Base-by-base conservation (phyloP, 1,140 invertebrate species). In the Zaprionus inermis region DNA sequence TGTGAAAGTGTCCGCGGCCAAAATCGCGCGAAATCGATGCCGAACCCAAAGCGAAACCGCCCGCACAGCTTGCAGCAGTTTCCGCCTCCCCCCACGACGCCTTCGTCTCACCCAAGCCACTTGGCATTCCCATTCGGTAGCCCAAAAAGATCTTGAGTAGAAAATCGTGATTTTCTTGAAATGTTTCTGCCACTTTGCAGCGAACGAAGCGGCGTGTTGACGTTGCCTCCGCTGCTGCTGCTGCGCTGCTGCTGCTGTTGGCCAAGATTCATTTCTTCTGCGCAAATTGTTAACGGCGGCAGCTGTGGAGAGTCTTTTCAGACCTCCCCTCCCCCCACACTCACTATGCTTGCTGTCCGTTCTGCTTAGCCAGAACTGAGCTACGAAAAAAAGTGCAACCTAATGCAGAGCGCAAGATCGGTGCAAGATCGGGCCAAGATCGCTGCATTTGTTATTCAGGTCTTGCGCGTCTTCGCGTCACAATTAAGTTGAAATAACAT, bases 151-250 rank as follows among this genome's bases (percentile, higher is more conserved):
- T 32, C 46, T 69, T 52, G 68, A 86, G 82, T 82, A 82, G 79
- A 71, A 79, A 82, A 77, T 88, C 82, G 82, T 86, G 82, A 79
- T 86, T 83, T 80, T 82, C 79, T 66, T 70, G 69, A 89, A 89
- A 83, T 79, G 79, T 83, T 83, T 86, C 71, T 79, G 79, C 79
- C 80, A 79, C 79, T 86, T 77, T 64, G 54, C 56, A 14, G 22
- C 36, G 7, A n/a, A n/a, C 38, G 38, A 6, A 7, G n/a, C 38
- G 38, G 38, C 36, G 36, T 38, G 36, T 38, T 38, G 36, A 38
- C 65, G 41, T 34, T 59, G 69, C 24, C 24, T 1, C 34, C 18
- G 54, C 60, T 4, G 9, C 10, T 52, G 66, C 36, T 57, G 52
- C 41, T 66, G 38, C 18, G 52, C 41, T 66, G 38, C 18, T 18